Conservation (phyloP, 2,888 invertebrate genomes). For the Liopterus haemorrhoidalis region DNA sequence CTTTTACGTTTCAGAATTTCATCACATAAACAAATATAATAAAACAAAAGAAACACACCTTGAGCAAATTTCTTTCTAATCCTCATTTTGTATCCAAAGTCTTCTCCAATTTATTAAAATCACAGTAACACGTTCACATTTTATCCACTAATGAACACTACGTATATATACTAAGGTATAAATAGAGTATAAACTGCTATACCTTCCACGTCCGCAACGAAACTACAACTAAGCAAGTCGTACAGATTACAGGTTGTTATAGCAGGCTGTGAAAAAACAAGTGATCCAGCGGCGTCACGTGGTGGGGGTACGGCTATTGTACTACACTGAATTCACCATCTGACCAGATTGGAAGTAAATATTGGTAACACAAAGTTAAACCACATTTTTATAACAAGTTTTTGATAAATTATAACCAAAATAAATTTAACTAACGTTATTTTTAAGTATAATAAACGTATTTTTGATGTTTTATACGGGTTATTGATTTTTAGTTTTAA, state of each 20-base stretch:
- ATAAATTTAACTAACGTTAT: too few species aligned
- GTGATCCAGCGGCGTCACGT: constrained; percentile 35
- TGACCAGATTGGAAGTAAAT: constrained; percentile 12
- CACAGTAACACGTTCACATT: too few species aligned
- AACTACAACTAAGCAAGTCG: constrained; percentile 30
- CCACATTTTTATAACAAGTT: neutral
- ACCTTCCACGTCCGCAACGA: too few species aligned
- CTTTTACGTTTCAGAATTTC: too few species aligned
- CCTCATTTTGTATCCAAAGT: neutral
- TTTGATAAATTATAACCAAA: neutral
- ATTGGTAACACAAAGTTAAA: constrained; percentile 4
- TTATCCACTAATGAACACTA: neutral
- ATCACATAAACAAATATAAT: too few species aligned
- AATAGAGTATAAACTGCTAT: too few species aligned
- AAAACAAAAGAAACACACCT: too few species aligned
- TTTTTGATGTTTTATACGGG: neutral
- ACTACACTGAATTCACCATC: too few species aligned
- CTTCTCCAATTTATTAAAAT: neutral
- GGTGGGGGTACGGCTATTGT: constrained; percentile 38
- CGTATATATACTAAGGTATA: too few species aligned
- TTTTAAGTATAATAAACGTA: neutral
- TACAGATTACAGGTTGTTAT: constrained; percentile 45
- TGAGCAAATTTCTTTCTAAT: neutral
- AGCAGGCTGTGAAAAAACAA: constrained; percentile 43
- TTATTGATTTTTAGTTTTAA: neutral